A percentile compares a stretch with the other conserved stretches of the same genome.
These are phyloP conservation scores for Muricea muricata DNA, from an alignment of 92 coral and sea anemone species.

Conservation along the genomic window DNA sequence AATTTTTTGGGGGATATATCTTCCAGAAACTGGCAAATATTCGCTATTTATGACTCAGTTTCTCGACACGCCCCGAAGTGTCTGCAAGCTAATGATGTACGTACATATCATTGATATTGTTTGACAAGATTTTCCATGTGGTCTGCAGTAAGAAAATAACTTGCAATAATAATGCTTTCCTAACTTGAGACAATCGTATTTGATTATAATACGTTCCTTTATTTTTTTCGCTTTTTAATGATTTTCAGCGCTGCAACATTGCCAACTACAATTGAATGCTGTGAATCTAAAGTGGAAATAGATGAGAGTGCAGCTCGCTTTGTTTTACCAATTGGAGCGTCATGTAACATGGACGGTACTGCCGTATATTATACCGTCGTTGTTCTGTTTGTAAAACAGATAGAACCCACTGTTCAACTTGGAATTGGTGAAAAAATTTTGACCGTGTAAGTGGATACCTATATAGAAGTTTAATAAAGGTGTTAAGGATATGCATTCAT, in stretches of 20 bases:
- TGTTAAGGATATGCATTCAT: not conserved
- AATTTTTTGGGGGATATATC: too few relatives aligned
- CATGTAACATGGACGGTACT: conserved; percentile 45
- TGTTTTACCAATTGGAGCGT: conserved; percentile 40
- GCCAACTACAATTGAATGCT: conserved; percentile 35
- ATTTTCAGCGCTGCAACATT: conserved; percentile 38
- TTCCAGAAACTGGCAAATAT: too few relatives aligned
- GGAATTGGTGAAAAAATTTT: conserved; percentile 12
- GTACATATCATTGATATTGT: too few relatives aligned
- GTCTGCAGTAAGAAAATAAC: too few relatives aligned
- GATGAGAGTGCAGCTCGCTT: conserved; percentile 30
- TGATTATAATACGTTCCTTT: not conserved
- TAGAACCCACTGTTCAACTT: conserved; percentile 1
- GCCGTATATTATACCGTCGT: conserved; percentile 18
- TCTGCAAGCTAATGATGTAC: too few relatives aligned
- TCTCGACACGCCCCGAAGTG: too few relatives aligned
- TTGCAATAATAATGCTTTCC: too few relatives aligned
- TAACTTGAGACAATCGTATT: too few relatives aligned
- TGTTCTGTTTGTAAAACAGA: conserved; percentile 23
- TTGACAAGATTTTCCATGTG: too few relatives aligned
- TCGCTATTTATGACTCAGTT: too few relatives aligned
- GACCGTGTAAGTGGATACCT: conserved; percentile 48
- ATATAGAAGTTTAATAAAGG: too few relatives aligned
- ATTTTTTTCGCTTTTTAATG: too few relatives aligned
- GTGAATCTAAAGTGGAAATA: conserved; percentile 15